Evolutionary conservation across 53 echinoderm and acorn worm genomes (phyloP).

Genomic region (Glandiceps talaboti): DNA sequence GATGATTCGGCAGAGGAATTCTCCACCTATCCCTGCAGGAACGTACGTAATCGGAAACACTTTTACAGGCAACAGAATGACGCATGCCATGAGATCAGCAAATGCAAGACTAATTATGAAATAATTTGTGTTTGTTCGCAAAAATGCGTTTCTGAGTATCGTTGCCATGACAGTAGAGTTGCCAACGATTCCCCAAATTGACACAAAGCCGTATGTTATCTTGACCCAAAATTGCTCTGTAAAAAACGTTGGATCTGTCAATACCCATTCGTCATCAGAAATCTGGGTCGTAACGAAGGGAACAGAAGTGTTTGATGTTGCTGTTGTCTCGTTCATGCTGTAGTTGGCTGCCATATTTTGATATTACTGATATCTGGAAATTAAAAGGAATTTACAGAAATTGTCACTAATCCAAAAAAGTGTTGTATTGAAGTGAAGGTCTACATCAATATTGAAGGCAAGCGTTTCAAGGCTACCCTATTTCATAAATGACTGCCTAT

Average conservation of each 20-base stretch:
- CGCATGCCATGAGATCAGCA: slow-evolving; percentile 54
- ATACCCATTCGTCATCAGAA: neutral
- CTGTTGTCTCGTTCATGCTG: too few species aligned
- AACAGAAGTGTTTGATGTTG: too few species aligned
- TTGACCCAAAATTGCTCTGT: slow-evolving; percentile 14
- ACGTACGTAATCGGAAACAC: slow-evolving; percentile 61
- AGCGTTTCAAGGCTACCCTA: too few species aligned
- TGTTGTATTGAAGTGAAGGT: too few species aligned
- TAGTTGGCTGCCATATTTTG: too few species aligned
- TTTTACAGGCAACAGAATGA: slow-evolving; percentile 69
- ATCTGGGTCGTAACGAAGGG: too few species aligned
- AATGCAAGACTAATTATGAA: slow-evolving; percentile 71
- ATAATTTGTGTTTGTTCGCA: slow-evolving; percentile 64
- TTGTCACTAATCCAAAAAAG: too few species aligned
- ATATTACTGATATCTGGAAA: too few species aligned
- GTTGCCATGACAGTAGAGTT: slow-evolving; percentile 53
- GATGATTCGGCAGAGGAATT: slow-evolving; percentile 63
- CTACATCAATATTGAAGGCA: too few species aligned
- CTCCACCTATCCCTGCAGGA: slow-evolving; percentile 48
- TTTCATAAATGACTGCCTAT: too few species aligned
- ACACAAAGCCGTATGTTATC: slow-evolving; percentile 54
- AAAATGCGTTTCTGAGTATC: slow-evolving; percentile 33
- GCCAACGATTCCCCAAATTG: slow-evolving; percentile 46
- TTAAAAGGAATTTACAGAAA: too few species aligned
- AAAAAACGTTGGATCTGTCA: neutral